Conservation (phyloP, 1,140 invertebrate species). For the Sarcophaga bullata region DNA sequence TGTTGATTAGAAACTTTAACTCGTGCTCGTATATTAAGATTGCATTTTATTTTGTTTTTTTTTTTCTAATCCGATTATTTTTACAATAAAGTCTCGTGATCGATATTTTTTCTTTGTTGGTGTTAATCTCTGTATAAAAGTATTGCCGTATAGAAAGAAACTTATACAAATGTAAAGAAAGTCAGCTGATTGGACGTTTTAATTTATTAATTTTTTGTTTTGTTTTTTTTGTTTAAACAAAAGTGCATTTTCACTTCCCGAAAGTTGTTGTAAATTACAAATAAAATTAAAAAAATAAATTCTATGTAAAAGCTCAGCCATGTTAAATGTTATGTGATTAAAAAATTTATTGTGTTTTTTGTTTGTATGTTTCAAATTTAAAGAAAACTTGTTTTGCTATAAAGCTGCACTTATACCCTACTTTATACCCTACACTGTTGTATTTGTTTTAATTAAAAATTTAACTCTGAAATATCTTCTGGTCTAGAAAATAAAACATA, state of each 20-base stretch:
- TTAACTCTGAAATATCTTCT: too few species aligned
- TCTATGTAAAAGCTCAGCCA: background rate
- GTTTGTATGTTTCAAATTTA: background rate
- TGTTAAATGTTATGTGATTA: background rate
- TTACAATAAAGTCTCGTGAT: slow-evolving; percentile 20
- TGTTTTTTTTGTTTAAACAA: background rate
- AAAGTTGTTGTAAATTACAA: background rate
- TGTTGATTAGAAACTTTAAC: background rate
- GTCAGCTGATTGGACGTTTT: background rate
- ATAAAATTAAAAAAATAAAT: background rate
- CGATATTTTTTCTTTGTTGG: background rate
- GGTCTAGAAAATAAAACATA: too few species aligned
- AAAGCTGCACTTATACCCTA: too few species aligned
- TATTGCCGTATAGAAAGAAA: too few species aligned
- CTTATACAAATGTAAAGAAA: background rate
- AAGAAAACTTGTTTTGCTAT: slow-evolving; percentile 8
- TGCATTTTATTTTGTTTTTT: background rate
- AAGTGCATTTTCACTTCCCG: slow-evolving; percentile 16
- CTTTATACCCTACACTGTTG: too few species aligned
- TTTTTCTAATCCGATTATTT: background rate
- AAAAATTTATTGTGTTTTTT: background rate
- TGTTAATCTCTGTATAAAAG: too few species aligned
- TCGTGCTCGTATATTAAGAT: background rate
- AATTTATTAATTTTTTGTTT: background rate
- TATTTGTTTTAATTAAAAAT: too few species aligned